phyloP scores from a whole-genome alignment of 2,113 vertebrate genomes.

The Proterorhinus semilunaris region DNA sequence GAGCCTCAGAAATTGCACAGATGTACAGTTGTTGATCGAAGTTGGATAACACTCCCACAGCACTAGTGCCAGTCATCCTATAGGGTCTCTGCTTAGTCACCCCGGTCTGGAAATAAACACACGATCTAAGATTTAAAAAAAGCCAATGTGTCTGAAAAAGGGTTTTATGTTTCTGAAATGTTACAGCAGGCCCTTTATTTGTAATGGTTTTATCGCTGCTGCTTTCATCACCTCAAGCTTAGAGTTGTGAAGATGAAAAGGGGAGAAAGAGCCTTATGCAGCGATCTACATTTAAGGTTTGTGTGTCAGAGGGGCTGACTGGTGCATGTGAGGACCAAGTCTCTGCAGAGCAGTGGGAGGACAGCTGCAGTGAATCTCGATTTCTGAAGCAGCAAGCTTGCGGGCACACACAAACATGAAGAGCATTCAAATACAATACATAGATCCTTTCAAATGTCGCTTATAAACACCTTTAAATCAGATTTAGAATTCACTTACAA shows the following conservation, averaged over 20 bases:
- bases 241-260: neutral
- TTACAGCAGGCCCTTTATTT: neutral
- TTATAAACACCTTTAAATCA: neutral
- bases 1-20: neutral
- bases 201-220: constrained; percentile 13
- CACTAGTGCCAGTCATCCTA: neutral
- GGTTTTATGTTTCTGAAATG: constrained; percentile 6
- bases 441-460: constrained; percentile 4
- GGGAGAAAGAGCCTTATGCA: constrained; percentile 7
- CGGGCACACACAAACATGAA: constrained; percentile 26
- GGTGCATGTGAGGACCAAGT: constrained; percentile 26
- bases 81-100: constrained; percentile 5
- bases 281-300: constrained; percentile 14
- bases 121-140: constrained; percentile 22
- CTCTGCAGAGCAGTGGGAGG: constrained; percentile 20
- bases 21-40: neutral
- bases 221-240: constrained; percentile 29
- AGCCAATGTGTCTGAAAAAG: constrained; percentile 4
- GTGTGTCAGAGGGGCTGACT: constrained; percentile 9
- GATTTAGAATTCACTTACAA: neutral
- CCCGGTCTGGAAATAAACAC: constrained; percentile 13
- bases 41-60: neutral
- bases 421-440: neutral
- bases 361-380: constrained; percentile 41
- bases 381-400: constrained; percentile 39